Conservation (phyloP, 2,888 invertebrate genomes). For the Heliconius sara region DNA sequence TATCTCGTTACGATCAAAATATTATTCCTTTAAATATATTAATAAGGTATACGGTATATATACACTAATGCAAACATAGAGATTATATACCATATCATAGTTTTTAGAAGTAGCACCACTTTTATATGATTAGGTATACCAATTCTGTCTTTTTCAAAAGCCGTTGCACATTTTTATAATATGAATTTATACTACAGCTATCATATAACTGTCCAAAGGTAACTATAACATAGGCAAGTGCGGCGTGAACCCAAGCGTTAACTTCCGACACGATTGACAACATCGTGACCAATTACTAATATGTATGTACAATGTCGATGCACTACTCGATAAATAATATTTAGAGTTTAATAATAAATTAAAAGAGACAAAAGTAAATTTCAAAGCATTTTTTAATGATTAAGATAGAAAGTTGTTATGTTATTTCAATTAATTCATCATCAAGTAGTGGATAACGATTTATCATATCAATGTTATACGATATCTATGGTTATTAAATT, state of each 20-base stretch:
- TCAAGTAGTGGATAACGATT: not conserved
- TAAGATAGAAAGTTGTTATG: not conserved
- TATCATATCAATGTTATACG: conserved; percentile 6
- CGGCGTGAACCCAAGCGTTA: conserved; percentile 66
- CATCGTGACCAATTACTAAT: conserved; percentile 41
- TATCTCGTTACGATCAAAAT: not conserved
- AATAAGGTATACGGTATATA: no score
- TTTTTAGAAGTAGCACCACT: no score
- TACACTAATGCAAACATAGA: no score
- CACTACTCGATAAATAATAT: conserved; percentile 34
- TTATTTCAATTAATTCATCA: not conserved
- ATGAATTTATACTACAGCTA: not conserved
- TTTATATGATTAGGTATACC: not conserved
- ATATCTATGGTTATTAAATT: conserved; percentile 3
- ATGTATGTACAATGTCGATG: conserved; percentile 35
- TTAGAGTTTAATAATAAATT: not conserved
- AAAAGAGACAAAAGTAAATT: not conserved
- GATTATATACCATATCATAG: no score
- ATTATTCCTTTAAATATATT: not conserved
- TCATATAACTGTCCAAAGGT: conserved; percentile 58
- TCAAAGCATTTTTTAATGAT: not conserved
- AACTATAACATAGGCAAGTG: conserved; percentile 65
- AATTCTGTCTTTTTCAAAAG: not conserved
- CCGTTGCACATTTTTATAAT: not conserved
- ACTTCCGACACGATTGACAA: conserved; percentile 74